These are phyloP conservation scores for Ophion ventricosus DNA, from an alignment of 2,888 invertebrate species.

Conservation along the genomic window DNA sequence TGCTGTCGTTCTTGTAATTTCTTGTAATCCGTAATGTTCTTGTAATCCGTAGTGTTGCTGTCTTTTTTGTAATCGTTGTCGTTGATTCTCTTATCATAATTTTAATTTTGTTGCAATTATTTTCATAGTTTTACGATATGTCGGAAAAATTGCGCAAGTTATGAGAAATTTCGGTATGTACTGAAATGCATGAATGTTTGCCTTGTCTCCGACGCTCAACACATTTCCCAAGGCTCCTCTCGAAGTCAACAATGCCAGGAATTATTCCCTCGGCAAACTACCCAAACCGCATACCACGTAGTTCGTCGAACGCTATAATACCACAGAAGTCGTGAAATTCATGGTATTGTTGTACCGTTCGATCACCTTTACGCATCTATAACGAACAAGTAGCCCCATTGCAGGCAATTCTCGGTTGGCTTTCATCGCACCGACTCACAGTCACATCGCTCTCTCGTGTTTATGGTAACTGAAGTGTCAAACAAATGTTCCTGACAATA, in stretches of 20 bases:
- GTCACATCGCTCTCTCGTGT: no score
- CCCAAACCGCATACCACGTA: conserved; percentile 9
- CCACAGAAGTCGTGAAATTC: conserved; percentile 20
- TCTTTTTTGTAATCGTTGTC: not conserved
- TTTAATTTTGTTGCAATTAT: no score
- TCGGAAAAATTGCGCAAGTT: not conserved
- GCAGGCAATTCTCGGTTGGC: no score
- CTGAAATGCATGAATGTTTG: conserved; percentile 42
- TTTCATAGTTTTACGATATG: not conserved
- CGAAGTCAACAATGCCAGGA: conserved; percentile 17
- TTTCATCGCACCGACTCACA: no score
- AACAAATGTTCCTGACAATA: no score
- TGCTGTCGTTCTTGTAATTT: not conserved
- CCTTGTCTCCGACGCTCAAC: not conserved
- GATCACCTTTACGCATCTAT: conserved; percentile 14
- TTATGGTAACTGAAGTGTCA: no score
- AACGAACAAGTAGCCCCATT: not conserved
- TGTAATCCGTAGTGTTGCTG: no score
- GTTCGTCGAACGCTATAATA: not conserved
- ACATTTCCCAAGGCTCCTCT: not conserved
- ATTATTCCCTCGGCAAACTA: conserved; percentile 41
- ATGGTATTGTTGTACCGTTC: not conserved
- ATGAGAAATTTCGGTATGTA: conserved; percentile 34
- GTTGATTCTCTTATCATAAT: not conserved
- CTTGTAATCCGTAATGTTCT: no score